Evolutionary conservation across 2,797 vertebrate genomes (phyloP).

Genomic region (Pseudochirops corinnae): DNA sequence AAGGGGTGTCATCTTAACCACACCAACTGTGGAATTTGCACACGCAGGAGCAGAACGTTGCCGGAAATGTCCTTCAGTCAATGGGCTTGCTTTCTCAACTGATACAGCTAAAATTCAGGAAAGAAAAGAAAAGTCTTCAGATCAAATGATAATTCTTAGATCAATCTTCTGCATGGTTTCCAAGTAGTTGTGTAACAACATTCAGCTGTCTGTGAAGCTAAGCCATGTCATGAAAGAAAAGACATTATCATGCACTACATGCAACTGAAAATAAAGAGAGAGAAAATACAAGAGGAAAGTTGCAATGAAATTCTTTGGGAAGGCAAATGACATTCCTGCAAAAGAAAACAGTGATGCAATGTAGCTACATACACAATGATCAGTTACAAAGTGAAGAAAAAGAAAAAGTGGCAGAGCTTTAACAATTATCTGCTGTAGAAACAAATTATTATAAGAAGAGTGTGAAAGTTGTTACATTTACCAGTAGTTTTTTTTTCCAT

Average conservation of each 20-base stretch:
- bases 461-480: slow-evolving; percentile 92
- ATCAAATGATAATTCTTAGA: slow-evolving; percentile 61
- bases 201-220: slow-evolving; percentile 89
- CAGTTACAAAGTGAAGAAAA: slow-evolving; percentile 83
- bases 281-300: slow-evolving; percentile 81
- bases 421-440: slow-evolving; percentile 83
- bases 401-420: slow-evolving; percentile 84
- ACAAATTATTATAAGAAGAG: slow-evolving; percentile 87
- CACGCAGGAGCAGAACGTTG: slow-evolving; percentile 90
- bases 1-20: slow-evolving; percentile 99
- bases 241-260: slow-evolving; percentile 87
- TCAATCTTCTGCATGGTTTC: slow-evolving; percentile 82
- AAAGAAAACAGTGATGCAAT: slow-evolving; percentile 87
- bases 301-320: slow-evolving; percentile 84
- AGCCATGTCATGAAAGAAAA: slow-evolving; percentile 87
- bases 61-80: slow-evolving; percentile 92
- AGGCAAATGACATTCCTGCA: slow-evolving; percentile 87
- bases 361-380: slow-evolving; percentile 85
- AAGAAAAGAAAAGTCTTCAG: slow-evolving; percentile 56
- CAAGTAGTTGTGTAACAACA: slow-evolving; percentile 87
- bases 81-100: slow-evolving; percentile 92
- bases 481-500: slow-evolving; percentile 81
- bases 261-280: slow-evolving; percentile 79
- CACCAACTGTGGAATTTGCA: slow-evolving; percentile 89
- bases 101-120: slow-evolving; percentile 89